Base-by-base conservation (phyloP, 2,113 vertebrate genomes). In the Psittacula cyanocephala region DNA sequence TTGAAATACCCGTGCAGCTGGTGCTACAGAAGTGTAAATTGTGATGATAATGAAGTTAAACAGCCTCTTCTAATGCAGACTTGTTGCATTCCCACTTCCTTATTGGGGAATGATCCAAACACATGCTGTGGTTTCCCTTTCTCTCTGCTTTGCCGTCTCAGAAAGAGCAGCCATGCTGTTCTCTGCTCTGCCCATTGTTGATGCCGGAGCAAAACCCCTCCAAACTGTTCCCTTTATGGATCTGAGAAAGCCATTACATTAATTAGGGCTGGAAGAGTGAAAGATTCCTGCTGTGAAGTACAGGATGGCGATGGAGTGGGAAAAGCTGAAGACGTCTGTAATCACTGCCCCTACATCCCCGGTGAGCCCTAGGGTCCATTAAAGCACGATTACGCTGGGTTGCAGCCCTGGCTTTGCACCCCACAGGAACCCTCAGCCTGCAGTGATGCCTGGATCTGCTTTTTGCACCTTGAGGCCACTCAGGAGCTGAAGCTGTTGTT, bases 221-320 rank as follows among this genome's bases (percentile, higher is more conserved):
- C 84, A 44, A 87, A 84, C 65, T 25, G 24, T 89, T 91, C 83
- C 65, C 57, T 93, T 43, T 33, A 1, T 17, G 13, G 43, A 64
- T 71, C 69, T 64, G 62, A 87, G 47, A 46, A 85, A 95, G 71
- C 57, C 91, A 81, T 92, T 84, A 81, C 44, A 62, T 93, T 96
- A 93, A 95, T 94, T 89, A 76, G 72, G 74, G 74, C 67, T 86
- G 93, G 83, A 89, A 91, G 47, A 91, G 47, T 65, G 74, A 72
- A 81, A 65, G 81, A 59, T 89, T 91, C 93, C 84, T 8, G 57
- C 89, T 78, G 84, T 71, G 93, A 89, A 55, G 13, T 29, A 20
- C 0, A 0, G 77, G 72, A 17, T 89, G 77, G 44, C 17, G 91
- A 44, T 55, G 89, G 93, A 87, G 87, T 44, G 57, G 77, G 86